Percentiles rank a stretch among this genome's conserved stretches.
These are phyloP conservation scores for Yponomeuta evonymella DNA, from an alignment of 2,888 invertebrate species.

Conservation along the genomic window DNA sequence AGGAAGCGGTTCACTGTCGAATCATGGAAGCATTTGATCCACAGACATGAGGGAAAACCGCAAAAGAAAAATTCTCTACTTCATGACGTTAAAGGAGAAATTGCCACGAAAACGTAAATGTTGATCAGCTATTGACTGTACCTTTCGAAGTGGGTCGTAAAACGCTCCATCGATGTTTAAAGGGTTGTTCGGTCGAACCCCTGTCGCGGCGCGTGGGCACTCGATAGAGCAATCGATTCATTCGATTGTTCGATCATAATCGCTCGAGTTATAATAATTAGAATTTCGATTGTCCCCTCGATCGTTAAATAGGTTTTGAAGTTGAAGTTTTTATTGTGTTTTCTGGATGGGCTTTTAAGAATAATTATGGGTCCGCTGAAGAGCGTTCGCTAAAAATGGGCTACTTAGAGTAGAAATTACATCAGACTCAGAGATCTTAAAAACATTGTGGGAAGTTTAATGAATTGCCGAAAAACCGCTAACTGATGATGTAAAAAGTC, in stretches of 20 bases:
- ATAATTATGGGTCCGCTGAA: conserved; percentile 7
- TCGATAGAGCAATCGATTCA: conserved; percentile 35
- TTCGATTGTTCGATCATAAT: conserved; percentile 58
- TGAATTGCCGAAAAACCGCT: too few relatives aligned
- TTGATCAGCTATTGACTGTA: neutral
- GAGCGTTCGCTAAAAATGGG: too few relatives aligned
- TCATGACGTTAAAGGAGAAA: too few relatives aligned
- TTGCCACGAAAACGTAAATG: too few relatives aligned
- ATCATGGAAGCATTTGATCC: too few relatives aligned
- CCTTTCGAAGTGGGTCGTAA: neutral
- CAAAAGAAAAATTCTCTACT: too few relatives aligned
- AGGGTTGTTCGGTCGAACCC: conserved; percentile 26
- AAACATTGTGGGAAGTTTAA: too few relatives aligned
- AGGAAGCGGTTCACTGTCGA: too few relatives aligned
- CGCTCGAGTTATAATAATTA: conserved; percentile 41
- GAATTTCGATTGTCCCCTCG: conserved; percentile 39
- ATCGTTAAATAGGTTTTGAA: conserved; percentile 20
- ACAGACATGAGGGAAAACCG: too few relatives aligned
- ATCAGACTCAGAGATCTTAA: too few relatives aligned
- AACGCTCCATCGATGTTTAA: neutral
- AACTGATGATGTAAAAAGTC: too few relatives aligned
- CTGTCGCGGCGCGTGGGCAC: conserved; percentile 53
- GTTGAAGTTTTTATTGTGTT: conserved; percentile 38
- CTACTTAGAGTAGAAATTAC: too few relatives aligned
- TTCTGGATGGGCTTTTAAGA: conserved; percentile 14